phyloP scores from a whole-genome alignment of 2,888 invertebrate species.

The Platerodrilus igneus region DNA sequence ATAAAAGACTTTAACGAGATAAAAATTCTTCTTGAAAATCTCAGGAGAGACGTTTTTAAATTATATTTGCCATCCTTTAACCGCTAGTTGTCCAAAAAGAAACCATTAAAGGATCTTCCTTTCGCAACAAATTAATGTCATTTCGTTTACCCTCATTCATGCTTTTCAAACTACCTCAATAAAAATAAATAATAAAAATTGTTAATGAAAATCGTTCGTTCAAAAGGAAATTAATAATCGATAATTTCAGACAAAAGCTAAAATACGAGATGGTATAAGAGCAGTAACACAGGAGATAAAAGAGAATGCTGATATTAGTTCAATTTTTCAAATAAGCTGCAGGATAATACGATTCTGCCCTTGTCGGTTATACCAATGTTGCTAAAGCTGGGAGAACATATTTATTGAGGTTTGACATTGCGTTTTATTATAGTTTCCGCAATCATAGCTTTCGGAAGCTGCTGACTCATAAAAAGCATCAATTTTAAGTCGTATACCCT shows the following conservation, averaged over 20 bases:
- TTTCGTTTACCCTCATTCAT: no score
- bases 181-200: no score
- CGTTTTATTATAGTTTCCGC: slow-evolving; percentile 20
- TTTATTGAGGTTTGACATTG: slow-evolving; percentile 17
- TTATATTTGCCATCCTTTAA: slow-evolving; percentile 27
- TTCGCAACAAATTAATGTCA: no score
- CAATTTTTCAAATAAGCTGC: slow-evolving; percentile 18
- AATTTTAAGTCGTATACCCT: slow-evolving; percentile 11
- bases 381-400: slow-evolving; percentile 16
- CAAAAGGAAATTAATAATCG: no score
- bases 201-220: no score
- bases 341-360: slow-evolving; percentile 10
- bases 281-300: slow-evolving; percentile 28
- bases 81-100: no score
- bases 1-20: slow-evolving; percentile 3
- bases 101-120: no score
- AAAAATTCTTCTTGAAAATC: slow-evolving; percentile 16
- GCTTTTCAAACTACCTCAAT: no score
- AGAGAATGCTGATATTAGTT: slow-evolving; percentile 26
- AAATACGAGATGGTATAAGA: no score
- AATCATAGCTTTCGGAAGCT: slow-evolving; percentile 17
- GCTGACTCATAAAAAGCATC: slow-evolving; percentile 20
- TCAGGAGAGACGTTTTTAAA: slow-evolving; percentile 25
- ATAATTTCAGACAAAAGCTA: no score
- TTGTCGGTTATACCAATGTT: slow-evolving; percentile 13